These are phyloP conservation scores for Patella ulyssiponensis DNA, from an alignment of 2,888 invertebrate genomes.

Conservation along the genomic window DNA sequence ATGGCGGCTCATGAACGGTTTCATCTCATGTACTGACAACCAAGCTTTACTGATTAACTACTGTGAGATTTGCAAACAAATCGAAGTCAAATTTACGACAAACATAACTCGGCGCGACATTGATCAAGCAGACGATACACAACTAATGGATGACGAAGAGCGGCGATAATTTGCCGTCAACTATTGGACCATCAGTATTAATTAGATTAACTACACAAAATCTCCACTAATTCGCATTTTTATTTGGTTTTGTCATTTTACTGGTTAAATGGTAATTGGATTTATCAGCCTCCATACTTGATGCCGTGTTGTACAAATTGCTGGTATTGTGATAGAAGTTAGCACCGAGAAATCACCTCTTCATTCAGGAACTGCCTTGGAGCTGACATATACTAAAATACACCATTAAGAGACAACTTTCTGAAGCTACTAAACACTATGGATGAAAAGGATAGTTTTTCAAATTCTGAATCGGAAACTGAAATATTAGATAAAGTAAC, in stretches of 20 bases:
- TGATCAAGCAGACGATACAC: background rate
- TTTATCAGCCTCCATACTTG: background rate
- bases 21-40: background rate
- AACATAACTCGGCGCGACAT: constrained; percentile 2
- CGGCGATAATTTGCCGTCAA: background rate
- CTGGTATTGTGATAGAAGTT: too few relatives aligned
- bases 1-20: constrained; percentile 3
- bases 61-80: constrained; percentile 11
- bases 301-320: background rate
- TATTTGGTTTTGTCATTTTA: constrained; percentile 8
- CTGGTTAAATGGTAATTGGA: background rate
- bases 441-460: background rate
- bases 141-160: background rate
- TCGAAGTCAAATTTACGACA: constrained; percentile 13
- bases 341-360: too few relatives aligned
- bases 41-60: constrained; percentile 11
- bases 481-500: background rate
- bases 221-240: background rate
- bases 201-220: constrained; percentile 4
- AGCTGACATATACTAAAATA: too few relatives aligned
- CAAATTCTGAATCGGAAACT: constrained; percentile 7
- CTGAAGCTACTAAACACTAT: background rate
- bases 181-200: background rate
- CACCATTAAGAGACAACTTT: too few relatives aligned
- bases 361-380: too few relatives aligned